These are phyloP conservation scores for Carduelis carduelis DNA, from an alignment of 2,797 vertebrate species.

Conservation along the genomic window DNA sequence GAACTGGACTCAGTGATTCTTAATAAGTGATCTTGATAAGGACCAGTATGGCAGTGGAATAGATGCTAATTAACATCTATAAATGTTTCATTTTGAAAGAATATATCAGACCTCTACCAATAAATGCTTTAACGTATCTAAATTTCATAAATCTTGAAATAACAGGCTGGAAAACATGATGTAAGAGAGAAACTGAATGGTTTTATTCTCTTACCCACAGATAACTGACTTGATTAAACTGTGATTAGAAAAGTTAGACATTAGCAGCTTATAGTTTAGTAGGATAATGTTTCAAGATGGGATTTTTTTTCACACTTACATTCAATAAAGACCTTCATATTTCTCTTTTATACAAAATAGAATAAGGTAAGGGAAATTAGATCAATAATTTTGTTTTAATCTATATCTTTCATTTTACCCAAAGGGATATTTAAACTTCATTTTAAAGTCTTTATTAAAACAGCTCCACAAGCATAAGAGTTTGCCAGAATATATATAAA, in stretches of 20 bases:
- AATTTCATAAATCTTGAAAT: background rate
- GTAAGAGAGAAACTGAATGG: background rate
- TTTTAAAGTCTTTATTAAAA: conserved; percentile 34
- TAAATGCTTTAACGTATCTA: background rate
- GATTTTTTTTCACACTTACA: background rate
- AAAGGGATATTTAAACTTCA: conserved; percentile 53
- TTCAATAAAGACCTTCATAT: background rate
- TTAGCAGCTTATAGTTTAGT: background rate
- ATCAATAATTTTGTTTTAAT: conserved; percentile 33
- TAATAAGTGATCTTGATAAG: background rate
- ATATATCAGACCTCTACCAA: background rate
- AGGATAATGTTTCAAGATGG: background rate
- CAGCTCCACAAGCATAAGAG: background rate
- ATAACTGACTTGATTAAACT: background rate
- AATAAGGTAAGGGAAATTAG: conserved; percentile 16
- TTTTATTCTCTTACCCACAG: background rate
- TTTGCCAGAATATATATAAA: conserved; percentile 10
- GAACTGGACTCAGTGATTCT: background rate
- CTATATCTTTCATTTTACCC: background rate
- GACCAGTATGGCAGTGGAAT: background rate
- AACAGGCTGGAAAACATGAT: background rate
- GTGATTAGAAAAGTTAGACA: background rate
- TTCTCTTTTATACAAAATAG: background rate
- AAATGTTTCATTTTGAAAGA: background rate
- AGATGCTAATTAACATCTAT: background rate